Percentiles rank a stretch among this genome's conserved stretches.
Conservation (phyloP, 1,140 invertebrate species). For the Drosophila oshimai region DNA sequence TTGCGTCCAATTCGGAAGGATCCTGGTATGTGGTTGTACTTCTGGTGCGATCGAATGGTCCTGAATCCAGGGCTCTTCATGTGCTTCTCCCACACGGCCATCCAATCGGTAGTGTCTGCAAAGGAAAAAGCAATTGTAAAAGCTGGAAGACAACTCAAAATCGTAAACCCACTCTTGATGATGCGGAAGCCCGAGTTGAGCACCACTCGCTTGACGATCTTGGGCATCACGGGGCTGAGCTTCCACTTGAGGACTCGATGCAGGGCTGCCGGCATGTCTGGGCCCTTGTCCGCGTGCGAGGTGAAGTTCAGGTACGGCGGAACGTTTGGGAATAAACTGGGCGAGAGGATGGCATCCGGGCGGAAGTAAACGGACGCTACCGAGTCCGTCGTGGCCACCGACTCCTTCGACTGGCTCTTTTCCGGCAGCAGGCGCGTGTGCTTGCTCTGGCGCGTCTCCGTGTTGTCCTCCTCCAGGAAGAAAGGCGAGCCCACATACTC, state of each 20-base stretch:
- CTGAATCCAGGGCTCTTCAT: conserved; percentile 91
- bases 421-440: conserved; percentile 57
- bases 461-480: conserved; percentile 58
- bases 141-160: accelerated
- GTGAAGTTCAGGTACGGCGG: conserved; percentile 95
- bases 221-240: conserved; percentile 95
- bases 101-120: conserved; percentile 88
- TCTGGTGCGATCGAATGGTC: conserved; percentile 93
- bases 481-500: conserved; percentile 73
- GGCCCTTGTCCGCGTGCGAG: conserved; percentile 87
- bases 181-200: conserved; percentile 92
- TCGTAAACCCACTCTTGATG: conserved; percentile 87
- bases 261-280: conserved; percentile 86
- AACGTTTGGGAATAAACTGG: conserved; percentile 92
- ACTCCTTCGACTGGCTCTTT: conserved; percentile 41
- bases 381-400: conserved; percentile 53
- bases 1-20: conserved; percentile 98
- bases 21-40: conserved; percentile 98
- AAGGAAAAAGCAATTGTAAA: not conserved
- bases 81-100: conserved; percentile 92
- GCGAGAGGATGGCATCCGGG: conserved; percentile 84
- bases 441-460: conserved; percentile 65
- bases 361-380: conserved; percentile 61
- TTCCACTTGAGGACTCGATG: conserved; percentile 94
- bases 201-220: conserved; percentile 91